phyloP scores from a whole-genome alignment of 30 jellyfish, hydroid and myxozoan genomes.

The Pelagia noctiluca region DNA sequence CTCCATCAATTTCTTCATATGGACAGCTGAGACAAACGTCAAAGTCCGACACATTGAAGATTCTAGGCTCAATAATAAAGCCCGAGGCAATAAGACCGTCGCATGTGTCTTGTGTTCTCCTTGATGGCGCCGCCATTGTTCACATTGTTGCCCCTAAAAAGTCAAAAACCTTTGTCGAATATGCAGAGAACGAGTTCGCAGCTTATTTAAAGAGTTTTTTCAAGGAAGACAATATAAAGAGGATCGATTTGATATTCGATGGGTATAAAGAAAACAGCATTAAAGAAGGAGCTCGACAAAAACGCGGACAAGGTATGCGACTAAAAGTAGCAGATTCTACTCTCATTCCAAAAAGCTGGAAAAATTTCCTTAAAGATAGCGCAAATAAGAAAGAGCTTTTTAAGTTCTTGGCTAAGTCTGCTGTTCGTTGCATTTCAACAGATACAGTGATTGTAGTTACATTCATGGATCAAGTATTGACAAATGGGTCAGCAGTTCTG shows the following conservation, averaged over 20 bases:
- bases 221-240: background rate
- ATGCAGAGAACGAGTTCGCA: background rate
- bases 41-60: slow-evolving; percentile 9
- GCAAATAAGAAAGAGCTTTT: background rate
- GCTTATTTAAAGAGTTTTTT: background rate
- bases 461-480: background rate
- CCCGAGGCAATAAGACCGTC: slow-evolving; percentile 9
- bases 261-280: too few relatives aligned
- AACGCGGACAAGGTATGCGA: too few relatives aligned
- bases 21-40: slow-evolving; percentile 14
- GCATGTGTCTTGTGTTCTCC: background rate
- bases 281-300: too few relatives aligned
- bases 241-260: too few relatives aligned
- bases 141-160: slow-evolving; percentile 9
- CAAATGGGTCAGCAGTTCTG: too few relatives aligned
- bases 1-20: slow-evolving; percentile 13
- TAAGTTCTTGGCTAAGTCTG: background rate
- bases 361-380: too few relatives aligned
- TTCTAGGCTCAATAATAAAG: background rate
- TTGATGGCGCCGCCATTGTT: slow-evolving; percentile 36
- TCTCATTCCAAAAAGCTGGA: too few relatives aligned
- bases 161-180: slow-evolving; percentile 3
- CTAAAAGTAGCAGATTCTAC: too few relatives aligned
- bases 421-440: background rate
- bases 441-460: background rate